Conservation (phyloP, 2,888 invertebrate genomes). For the Netelia virgata region DNA sequence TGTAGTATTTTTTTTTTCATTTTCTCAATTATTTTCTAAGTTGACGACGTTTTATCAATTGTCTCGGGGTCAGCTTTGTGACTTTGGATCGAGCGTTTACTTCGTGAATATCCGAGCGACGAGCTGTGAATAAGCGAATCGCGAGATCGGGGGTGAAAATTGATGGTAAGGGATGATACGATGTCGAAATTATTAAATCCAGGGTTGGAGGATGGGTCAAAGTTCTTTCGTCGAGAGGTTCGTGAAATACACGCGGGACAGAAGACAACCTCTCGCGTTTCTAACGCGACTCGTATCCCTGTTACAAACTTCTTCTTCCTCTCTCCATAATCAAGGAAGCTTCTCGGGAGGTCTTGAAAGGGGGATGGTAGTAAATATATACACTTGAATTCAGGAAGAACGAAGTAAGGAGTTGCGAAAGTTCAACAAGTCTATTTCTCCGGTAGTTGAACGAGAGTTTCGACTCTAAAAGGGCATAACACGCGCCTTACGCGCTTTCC, state of each 20-base stretch:
- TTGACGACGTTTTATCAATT: slow-evolving; percentile 1
- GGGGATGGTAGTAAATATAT: slow-evolving; percentile 5
- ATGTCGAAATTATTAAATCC: slow-evolving; percentile 62
- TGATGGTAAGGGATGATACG: slow-evolving; percentile 37
- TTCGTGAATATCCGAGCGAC: background rate
- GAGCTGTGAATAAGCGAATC: slow-evolving; percentile 26
- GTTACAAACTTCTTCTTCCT: slow-evolving; percentile 66
- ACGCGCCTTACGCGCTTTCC: slow-evolving; percentile 16
- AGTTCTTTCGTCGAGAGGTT: slow-evolving; percentile 13
- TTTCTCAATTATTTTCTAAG: too few species aligned
- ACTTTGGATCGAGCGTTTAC: slow-evolving; percentile 17
- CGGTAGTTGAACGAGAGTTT: slow-evolving; percentile 3
- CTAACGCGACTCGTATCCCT: slow-evolving; percentile 4
- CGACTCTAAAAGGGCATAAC: slow-evolving; percentile 47
- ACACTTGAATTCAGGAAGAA: slow-evolving; percentile 9
- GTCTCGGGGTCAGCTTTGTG: slow-evolving; percentile 19
- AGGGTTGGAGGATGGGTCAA: background rate
- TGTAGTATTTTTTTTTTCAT: too few species aligned
- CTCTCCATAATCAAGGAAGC: slow-evolving; percentile 64
- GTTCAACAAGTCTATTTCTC: slow-evolving; percentile 67
- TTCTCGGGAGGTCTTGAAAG: slow-evolving; percentile 37
- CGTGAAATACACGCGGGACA: slow-evolving; percentile 5
- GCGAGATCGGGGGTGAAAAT: slow-evolving; percentile 28
- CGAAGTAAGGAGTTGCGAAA: slow-evolving; percentile 50
- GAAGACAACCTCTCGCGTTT: background rate